Evolutionary conservation across 2,888 invertebrate genomes (phyloP).

Genomic region (Drosophila atripex): DNA sequence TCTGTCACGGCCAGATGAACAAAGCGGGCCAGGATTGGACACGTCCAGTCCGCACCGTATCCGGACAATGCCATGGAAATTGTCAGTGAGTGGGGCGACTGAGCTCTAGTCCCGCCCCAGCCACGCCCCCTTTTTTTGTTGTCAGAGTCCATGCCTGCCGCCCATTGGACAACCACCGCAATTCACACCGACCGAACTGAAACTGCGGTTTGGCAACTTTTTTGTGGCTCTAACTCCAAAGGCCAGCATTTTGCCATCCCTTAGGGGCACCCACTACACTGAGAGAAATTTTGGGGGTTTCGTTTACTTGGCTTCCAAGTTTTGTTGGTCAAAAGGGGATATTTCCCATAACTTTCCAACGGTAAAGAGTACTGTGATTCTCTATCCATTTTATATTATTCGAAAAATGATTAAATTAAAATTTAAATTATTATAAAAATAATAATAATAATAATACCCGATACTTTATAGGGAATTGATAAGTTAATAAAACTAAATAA

Average conservation of each 20-base stretch:
- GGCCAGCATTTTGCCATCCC: not conserved
- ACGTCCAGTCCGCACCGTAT: not conserved
- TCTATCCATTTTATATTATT: no score
- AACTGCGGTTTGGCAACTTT: slow-evolving; percentile 15
- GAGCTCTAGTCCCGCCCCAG: not conserved
- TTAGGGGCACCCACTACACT: not conserved
- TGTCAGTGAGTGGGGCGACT: not conserved
- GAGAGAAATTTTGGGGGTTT: not conserved
- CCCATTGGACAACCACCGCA: not conserved
- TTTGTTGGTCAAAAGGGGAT: no score
- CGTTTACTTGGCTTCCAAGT: no score
- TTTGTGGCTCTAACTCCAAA: not conserved
- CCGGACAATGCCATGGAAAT: not conserved
- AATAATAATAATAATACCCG: no score
- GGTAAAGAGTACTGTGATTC: no score
- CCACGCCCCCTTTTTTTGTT: not conserved
- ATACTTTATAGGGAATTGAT: no score
- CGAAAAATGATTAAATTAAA: no score
- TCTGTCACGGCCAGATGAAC: not conserved
- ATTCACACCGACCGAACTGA: slow-evolving; percentile 1
- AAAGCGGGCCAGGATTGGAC: not conserved
- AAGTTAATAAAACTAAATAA: no score
- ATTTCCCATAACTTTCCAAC: no score
- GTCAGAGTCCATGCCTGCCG: not conserved
- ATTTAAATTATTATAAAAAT: no score